Base-by-base conservation (phyloP, 1,140 invertebrate species). In the Drosophila guanche region DNA sequence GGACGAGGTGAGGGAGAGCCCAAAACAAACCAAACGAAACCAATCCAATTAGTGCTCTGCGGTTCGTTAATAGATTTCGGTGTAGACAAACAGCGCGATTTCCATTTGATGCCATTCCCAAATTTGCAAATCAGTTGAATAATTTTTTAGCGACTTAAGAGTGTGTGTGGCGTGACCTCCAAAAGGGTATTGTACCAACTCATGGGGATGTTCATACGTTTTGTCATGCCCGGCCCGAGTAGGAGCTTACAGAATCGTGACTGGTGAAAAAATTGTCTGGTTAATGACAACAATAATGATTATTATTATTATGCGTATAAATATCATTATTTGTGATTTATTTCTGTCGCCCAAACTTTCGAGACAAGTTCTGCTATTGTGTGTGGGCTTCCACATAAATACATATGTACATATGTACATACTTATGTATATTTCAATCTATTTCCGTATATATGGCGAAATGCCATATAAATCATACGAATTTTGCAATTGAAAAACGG, bases 111-210 rank as follows among this genome's bases (percentile, higher is more conserved):
- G 10, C 23, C 50, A 41, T 54, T 68, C 46, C 69, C 53, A 73
- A 73, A 72, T 81, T 83, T 81, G 73, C 75, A 74, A 76, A 74
- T 77, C 66, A 71, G 59, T 71, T 80, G 58, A 69, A 56, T 68
- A 68, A 37, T 27, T 27, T 27, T 51, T 22, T 47, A 4, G 4
- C 10, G 10, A 37, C 33, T 37, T 12, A 10, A 12, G 33, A 37
- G 33, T 37, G 5, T 50, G 5, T 50, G 60, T 42, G 48, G 55
- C n/a, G 20, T 56, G 75, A 72, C 74, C 75, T 63, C 76, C 43
- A 56, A 59, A 46, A 41, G 33, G 23, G 51, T 46, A 25, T 67
- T 57, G 41, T 25, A 51, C 16, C 16, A 51, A 50, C 27, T 40
- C 6, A 37, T 27, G 6, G 22, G 46, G 63, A 57, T 27, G 45